Evolutionary conservation across 2,888 invertebrate species (phyloP), one percentile per base, ranked within the genome.

Genomic region (Cheilosia vulpina): DNA sequence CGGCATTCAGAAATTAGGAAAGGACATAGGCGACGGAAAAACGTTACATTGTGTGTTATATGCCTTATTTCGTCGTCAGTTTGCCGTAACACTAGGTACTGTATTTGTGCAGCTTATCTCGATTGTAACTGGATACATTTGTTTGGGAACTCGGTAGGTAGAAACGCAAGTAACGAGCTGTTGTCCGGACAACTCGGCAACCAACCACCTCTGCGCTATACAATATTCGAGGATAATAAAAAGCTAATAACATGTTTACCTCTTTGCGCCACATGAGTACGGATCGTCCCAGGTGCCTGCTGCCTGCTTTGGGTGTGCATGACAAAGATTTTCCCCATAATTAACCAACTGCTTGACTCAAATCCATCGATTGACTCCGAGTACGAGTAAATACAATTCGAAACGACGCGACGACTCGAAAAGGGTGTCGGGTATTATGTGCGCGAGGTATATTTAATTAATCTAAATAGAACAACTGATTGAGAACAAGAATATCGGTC

Each of bases 61-160:
- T 81, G 55, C 66, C 60, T 76, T 58, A 76, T 81, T 75, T 71
- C 69, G 63, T 79, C 80, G 62, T 80, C 78, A 78, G 85, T 81
- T 68, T 66, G 62, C 55, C 62, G 69, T 72, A 71, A 65, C 65
- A 75, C 80, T 24, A 5, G 6, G 27, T 4, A 27, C 27, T 5
- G 88, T 91, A 91, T 92, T 91, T 91, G 91, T 89, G 80, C 90
- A 90, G 91, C 91, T 92, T 91, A 92, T 92, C 92, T 89, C 69
- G 92, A 92, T 92, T 90, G 92, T 91, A 91, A 91, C 90, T 89
- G 89, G 91, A 91, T 92, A 91, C 89, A 89, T 89, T 89, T 88
- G 87, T 87, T 87, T 84, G 81, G 57, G 68, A 77, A 71, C 11
- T 80, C 38, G 75, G 82, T 78, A 79, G 62, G 62, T 34, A 50